Conservation (phyloP, 2,888 invertebrate genomes). For the Autographa pulchrina region DNA sequence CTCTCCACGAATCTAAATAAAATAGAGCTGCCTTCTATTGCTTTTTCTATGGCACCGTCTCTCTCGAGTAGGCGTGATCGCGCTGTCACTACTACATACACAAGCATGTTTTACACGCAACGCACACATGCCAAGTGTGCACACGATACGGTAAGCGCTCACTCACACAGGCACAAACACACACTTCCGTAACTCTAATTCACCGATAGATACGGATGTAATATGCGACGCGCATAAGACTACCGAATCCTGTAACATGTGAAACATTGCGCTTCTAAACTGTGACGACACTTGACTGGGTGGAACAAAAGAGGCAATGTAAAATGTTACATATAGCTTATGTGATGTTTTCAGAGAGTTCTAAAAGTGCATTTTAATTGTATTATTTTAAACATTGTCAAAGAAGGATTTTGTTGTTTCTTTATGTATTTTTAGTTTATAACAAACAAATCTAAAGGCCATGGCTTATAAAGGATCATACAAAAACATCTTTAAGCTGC, state of each 20-base stretch:
- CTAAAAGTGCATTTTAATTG: background rate
- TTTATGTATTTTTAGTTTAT: too few species aligned
- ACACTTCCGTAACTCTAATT: background rate
- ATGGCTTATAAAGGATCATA: background rate
- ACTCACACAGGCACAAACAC: background rate
- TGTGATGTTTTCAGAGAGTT: background rate
- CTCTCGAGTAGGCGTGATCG: background rate
- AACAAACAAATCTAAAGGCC: background rate
- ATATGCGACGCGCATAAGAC: background rate
- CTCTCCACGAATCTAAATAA: slow-evolving; percentile 2
- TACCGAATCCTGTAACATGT: slow-evolving; percentile 1
- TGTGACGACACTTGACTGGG: background rate
- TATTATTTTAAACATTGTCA: background rate
- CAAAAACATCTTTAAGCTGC: background rate
- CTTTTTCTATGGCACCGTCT: slow-evolving; percentile 6
- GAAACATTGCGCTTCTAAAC: background rate
- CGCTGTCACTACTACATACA: slow-evolving; percentile 4
- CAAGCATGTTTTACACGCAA: slow-evolving; percentile 1
- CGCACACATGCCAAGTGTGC: background rate
- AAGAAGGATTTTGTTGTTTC: background rate
- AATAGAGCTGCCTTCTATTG: slow-evolving; percentile 4
- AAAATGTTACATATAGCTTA: background rate
- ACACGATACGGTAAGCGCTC: slow-evolving; percentile 1
- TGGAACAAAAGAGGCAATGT: background rate
- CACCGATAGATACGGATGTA: slow-evolving; percentile 6